Conservation (phyloP, 2,888 invertebrate genomes). For the Chloroclysta siterata region DNA sequence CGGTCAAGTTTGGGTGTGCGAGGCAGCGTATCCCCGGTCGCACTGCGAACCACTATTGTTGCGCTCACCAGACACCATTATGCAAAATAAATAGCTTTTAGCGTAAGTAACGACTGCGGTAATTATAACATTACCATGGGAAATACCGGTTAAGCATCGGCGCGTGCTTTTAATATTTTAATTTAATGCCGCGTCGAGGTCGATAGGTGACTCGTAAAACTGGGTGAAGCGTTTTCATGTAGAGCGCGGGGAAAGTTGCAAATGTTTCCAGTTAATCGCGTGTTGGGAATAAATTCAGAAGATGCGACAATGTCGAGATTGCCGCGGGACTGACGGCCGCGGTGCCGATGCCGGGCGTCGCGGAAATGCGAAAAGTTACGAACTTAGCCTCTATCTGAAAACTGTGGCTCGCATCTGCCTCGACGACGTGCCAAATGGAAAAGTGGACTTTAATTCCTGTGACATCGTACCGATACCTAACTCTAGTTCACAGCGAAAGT, state of each 20-base stretch:
- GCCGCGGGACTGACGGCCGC: conserved; percentile 47
- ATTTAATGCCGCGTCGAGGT: conserved; percentile 24
- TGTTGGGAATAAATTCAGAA: conserved; percentile 63
- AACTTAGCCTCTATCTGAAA: conserved; percentile 74
- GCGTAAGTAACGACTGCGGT: conserved; percentile 64
- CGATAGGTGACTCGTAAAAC: conserved; percentile 33
- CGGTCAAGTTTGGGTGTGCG: conserved; percentile 69
- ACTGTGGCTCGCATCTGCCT: conserved; percentile 73
- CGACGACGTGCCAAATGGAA: conserved; percentile 70
- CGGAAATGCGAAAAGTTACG: conserved; percentile 80
- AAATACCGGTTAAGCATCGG: conserved; percentile 48
- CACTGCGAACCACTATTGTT: conserved; percentile 67
- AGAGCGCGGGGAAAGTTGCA: conserved; percentile 31
- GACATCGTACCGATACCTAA: conserved; percentile 26
- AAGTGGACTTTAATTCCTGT: conserved; percentile 62
- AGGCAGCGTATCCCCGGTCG: conserved; percentile 53
- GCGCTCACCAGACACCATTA: conserved; percentile 69
- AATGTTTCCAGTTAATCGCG: conserved; percentile 63
- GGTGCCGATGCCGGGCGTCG: conserved; percentile 40
- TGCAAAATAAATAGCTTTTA: conserved; percentile 72
- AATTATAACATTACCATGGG: conserved; percentile 62
- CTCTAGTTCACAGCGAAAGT: conserved; percentile 14
- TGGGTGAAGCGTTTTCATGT: conserved; percentile 27
- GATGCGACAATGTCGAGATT: conserved; percentile 63
- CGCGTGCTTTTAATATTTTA: conserved; percentile 34